A percentile compares a stretch with the other conserved stretches of the same genome.
phyloP scores from a whole-genome alignment of 35 echinoderm and acorn worm genomes.

The Ptychodera flava region DNA sequence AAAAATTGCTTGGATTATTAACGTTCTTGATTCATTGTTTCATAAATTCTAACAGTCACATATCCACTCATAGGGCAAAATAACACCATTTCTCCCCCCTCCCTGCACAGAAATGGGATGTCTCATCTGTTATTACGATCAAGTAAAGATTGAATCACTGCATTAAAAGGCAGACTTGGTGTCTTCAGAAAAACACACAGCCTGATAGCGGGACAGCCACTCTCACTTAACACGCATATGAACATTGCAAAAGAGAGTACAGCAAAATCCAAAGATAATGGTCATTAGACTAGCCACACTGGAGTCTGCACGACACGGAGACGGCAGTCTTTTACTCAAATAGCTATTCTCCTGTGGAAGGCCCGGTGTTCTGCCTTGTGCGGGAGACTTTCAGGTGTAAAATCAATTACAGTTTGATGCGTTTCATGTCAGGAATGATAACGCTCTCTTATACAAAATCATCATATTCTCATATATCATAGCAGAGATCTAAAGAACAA shows the following conservation, averaged over 20 bases:
- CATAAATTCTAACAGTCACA: no score
- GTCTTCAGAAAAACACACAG: neutral
- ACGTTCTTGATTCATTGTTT: no score
- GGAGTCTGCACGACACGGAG: no score
- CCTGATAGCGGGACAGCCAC: neutral
- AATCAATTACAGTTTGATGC: neutral
- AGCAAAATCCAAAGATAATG: neutral
- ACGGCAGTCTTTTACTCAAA: neutral
- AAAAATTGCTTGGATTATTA: no score
- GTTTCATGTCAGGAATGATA: no score
- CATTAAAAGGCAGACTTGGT: neutral
- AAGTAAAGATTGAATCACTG: neutral
- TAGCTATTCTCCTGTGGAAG: neutral
- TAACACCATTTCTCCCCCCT: neutral
- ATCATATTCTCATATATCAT: no score
- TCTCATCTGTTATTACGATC: neutral
- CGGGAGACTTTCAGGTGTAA: neutral
- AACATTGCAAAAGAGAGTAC: neutral
- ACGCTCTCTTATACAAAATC: no score
- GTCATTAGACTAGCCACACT: neutral
- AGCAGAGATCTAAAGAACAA: no score
- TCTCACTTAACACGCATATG: neutral
- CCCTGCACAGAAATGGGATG: neutral
- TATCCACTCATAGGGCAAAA: no score
- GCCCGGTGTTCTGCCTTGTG: neutral